Conservation (phyloP, 2,888 invertebrate species). For the Mayetiola destructor region DNA sequence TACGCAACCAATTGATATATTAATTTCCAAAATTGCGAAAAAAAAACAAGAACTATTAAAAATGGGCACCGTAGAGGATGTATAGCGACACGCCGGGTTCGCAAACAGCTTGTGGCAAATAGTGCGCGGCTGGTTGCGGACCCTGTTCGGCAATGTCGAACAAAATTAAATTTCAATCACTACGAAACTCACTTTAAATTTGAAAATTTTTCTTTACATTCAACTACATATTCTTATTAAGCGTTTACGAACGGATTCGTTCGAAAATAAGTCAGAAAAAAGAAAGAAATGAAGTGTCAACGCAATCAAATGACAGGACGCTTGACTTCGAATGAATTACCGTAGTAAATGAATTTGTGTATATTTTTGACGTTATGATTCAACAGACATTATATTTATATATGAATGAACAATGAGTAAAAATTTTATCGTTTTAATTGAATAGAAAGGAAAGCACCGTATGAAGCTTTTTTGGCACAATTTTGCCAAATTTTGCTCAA, state of each 20-base stretch:
- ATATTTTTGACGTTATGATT: constrained; percentile 1
- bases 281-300: neutral
- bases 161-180: constrained; percentile 23
- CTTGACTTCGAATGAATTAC: neutral
- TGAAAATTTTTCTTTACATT: neutral
- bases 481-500: too few relatives aligned
- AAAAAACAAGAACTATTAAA: constrained; percentile 76
- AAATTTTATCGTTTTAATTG: neutral
- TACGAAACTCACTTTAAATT: neutral
- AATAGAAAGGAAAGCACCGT: neutral
- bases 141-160: constrained; percentile 48
- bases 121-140: constrained; percentile 50
- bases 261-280: neutral
- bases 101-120: constrained; percentile 50
- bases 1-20: constrained; percentile 75
- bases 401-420: neutral
- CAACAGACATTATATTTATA: neutral
- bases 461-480: too few relatives aligned
- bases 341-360: neutral
- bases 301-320: neutral
- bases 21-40: constrained; percentile 82
- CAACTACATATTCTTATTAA: neutral
- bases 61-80: constrained; percentile 55
- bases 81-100: constrained; percentile 38
- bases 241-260: neutral